Evolutionary conservation across 2,888 invertebrate species (phyloP), one percentile per base, ranked within the genome.

Genomic region (Pristionchus maxplancki): DNA sequence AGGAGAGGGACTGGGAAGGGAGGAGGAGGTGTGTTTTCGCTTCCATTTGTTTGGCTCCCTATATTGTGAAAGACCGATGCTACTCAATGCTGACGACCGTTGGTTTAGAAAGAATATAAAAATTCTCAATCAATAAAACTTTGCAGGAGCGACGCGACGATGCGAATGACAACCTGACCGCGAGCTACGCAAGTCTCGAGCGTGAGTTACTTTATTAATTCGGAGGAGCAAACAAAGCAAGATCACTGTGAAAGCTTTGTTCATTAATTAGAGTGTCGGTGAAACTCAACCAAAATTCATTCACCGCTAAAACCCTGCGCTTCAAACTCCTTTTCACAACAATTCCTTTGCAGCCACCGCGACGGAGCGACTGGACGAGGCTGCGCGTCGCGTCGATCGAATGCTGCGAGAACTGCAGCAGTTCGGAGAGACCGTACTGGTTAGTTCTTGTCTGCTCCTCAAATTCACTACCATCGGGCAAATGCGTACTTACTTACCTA

Each of bases 381-480:
- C 94, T 6, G 93, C 94, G 6, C 90, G 89, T 34, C 88, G 93
- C 44, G 94, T 94, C 24, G 94, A 94, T 82, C 87, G 91, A 82
- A 94, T 94, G 94, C 90, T 94, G 37, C 91, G 91, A 67, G 93
- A 92, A 88, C 87, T 93, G 34, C 90, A 92, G 28, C 90, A 89
- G 58, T 83, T 53, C 34, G 74, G 88, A 71, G 53, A 82, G 83
- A 37, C 71, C 71, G 78, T 78, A 1, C 37, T 50, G 64, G 48
- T 67, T 44, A 44, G 78, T 1, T 44, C 6, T 44, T n/a, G n/a
- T n/a, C n/a, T n/a, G n/a, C n/a, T n/a, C n/a, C n/a, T n/a, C n/a
- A n/a, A n/a, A n/a, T n/a, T n/a, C n/a, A n/a, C n/a, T n/a, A 6
- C 44, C 44, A 44, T 44, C 11, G 6, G 6, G 6, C 44, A 44